phyloP scores from a whole-genome alignment of 2,888 invertebrate genomes.

The Alcis repandata region DNA sequence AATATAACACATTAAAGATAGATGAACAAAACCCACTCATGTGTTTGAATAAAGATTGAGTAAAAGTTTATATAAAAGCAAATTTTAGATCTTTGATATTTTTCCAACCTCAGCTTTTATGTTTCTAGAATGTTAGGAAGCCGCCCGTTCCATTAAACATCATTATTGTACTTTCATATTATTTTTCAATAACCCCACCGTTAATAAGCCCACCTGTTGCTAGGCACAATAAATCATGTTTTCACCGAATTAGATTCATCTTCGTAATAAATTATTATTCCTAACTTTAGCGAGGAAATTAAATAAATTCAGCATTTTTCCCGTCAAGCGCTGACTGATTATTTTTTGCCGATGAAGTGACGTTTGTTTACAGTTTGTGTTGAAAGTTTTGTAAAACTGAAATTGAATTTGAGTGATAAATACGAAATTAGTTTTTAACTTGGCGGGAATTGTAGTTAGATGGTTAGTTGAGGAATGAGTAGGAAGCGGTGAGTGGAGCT shows the following conservation, averaged over 20 bases:
- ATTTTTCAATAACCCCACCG: slow-evolving; percentile 26
- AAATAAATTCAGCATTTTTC: slow-evolving; percentile 34
- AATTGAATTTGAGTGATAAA: slow-evolving; percentile 47
- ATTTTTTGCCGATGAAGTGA: slow-evolving; percentile 37
- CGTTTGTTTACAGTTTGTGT: slow-evolving; percentile 36
- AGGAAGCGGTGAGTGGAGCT: background rate
- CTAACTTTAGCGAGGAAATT: slow-evolving; percentile 34
- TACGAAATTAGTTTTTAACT: slow-evolving; percentile 39
- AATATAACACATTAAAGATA: too few relatives aligned
- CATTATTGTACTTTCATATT: slow-evolving; percentile 12
- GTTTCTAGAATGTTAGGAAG: background rate
- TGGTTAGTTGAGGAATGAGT: background rate
- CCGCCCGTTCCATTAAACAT: background rate
- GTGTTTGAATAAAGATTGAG: too few relatives aligned
- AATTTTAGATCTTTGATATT: too few relatives aligned
- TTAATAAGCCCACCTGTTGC: slow-evolving; percentile 44
- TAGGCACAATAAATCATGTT: slow-evolving; percentile 43
- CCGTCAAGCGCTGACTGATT: slow-evolving; percentile 35
- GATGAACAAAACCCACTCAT: too few relatives aligned
- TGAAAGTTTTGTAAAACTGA: slow-evolving; percentile 33
- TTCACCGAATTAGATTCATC: slow-evolving; percentile 38
- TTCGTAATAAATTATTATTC: slow-evolving; percentile 43
- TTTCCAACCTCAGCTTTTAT: background rate
- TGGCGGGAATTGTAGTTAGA: background rate
- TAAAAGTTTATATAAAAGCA: too few relatives aligned